These are phyloP conservation scores for Muscicapa adusta DNA, from an alignment of 2,113 vertebrate genomes.

Conservation along the genomic window DNA sequence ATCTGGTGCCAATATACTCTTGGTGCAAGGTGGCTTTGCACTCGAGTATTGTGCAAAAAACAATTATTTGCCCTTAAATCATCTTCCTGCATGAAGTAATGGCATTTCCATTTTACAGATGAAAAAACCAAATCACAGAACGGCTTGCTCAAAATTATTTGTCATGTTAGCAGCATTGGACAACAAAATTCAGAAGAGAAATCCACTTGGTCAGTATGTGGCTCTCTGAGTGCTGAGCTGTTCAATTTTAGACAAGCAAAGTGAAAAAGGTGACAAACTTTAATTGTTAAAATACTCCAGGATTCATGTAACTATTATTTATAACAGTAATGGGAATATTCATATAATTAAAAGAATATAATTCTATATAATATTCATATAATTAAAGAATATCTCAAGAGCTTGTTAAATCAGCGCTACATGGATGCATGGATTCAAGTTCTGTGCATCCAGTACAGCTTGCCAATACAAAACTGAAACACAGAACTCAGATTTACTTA, in stretches of 20 bases:
- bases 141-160: neutral
- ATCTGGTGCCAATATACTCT: neutral
- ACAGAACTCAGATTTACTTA: neutral
- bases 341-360: neutral
- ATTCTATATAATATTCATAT: neutral
- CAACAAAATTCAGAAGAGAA: neutral
- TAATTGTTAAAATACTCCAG: neutral
- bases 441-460: neutral
- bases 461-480: neutral
- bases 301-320: neutral
- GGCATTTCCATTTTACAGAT: neutral
- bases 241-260: neutral
- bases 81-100: neutral
- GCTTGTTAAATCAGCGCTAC: neutral
- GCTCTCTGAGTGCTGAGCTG: neutral
- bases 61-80: neutral
- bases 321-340: neutral
- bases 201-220: neutral
- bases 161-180: neutral
- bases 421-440: neutral
- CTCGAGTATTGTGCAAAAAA: neutral
- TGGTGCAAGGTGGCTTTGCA: neutral
- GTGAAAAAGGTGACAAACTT: neutral
- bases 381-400: neutral
- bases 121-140: neutral